Conservation (phyloP, 2,113 vertebrate genomes). For the Sclerurus mexicanus region DNA sequence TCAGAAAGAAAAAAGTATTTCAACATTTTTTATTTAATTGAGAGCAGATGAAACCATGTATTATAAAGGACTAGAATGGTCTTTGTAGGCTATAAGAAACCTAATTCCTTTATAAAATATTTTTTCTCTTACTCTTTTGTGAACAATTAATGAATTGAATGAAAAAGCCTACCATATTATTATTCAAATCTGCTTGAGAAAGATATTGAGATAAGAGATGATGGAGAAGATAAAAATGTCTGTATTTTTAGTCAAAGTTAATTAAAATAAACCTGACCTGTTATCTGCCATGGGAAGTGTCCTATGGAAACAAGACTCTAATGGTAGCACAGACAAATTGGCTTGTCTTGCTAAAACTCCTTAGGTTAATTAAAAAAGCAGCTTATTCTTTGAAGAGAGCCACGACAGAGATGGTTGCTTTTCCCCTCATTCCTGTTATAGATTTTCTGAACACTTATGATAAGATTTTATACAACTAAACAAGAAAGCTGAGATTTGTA, state of each 20-base stretch:
- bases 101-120: neutral
- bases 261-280: slow-evolving; percentile 58
- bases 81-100: neutral
- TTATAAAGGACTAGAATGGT: neutral
- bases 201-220: slow-evolving; percentile 42
- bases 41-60: slow-evolving; percentile 14
- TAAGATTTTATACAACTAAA: neutral
- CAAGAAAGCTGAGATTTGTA: neutral
- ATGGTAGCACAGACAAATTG: neutral
- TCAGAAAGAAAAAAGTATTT: neutral
- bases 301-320: neutral
- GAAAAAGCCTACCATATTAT: neutral
- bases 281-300: neutral
- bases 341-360: slow-evolving; percentile 16
- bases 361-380: slow-evolving; percentile 58
- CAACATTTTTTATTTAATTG: neutral
- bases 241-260: slow-evolving; percentile 16
- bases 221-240: neutral
- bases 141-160: slow-evolving; percentile 7
- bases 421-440: neutral
- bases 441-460: neutral
- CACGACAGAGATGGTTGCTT: neutral
- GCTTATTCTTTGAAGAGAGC: neutral
- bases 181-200: slow-evolving; percentile 35
- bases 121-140: neutral